A percentile compares a stretch with the other conserved stretches of the same genome.
Conservation (phyloP, 2,113 vertebrate species). For the Tylochromis polylepis region DNA sequence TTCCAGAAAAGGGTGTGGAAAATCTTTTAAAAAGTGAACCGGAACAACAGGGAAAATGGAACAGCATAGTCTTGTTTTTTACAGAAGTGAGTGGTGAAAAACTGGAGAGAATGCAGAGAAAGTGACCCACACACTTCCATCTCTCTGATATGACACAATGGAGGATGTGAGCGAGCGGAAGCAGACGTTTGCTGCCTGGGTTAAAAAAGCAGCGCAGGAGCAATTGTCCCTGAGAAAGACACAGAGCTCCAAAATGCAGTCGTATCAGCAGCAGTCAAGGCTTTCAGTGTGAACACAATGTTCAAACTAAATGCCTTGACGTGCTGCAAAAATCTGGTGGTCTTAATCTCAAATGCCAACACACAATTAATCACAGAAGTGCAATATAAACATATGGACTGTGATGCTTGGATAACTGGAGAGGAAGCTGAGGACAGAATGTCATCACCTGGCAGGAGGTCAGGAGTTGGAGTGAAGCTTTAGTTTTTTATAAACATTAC, state of each 20-base stretch:
- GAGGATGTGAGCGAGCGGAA: slow-evolving; percentile 23
- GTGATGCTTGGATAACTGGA: background rate
- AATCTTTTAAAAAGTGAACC: background rate
- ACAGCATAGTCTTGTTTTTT: background rate
- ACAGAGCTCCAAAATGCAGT: background rate
- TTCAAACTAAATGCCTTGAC: background rate
- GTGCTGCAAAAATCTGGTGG: background rate
- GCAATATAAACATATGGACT: background rate
- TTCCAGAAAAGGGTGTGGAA: background rate
- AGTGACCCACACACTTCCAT: slow-evolving; percentile 4
- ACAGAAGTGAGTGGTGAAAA: background rate
- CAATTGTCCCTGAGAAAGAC: background rate
- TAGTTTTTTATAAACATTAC: background rate
- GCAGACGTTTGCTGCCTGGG: background rate
- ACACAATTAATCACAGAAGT: background rate
- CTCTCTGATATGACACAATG: slow-evolving; percentile 22
- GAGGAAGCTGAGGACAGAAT: background rate
- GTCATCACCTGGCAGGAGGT: background rate
- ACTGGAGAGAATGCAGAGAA: background rate
- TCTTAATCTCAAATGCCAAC: background rate
- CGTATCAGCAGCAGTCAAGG: background rate
- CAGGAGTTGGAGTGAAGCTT: background rate
- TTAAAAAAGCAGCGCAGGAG: slow-evolving; percentile 32
- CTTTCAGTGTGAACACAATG: background rate
- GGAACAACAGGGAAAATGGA: background rate